These are phyloP conservation scores for Benthosema pterotum DNA, from an alignment of 2,797 vertebrate species.

Conservation along the genomic window DNA sequence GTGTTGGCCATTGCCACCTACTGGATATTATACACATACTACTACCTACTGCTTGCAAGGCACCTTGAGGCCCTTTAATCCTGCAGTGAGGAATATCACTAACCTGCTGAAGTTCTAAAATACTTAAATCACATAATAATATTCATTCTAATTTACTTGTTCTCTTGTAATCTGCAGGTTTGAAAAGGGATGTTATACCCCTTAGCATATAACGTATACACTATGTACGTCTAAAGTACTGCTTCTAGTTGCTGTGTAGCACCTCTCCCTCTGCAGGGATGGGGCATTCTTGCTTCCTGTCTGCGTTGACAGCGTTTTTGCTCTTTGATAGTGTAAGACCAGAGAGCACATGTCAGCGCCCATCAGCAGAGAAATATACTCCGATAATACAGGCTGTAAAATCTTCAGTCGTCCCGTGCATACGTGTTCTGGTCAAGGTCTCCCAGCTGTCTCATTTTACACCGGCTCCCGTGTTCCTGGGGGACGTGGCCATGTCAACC, in stretches of 20 bases:
- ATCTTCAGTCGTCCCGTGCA: conserved; percentile 51
- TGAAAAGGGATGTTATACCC: background rate
- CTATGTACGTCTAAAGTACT: background rate
- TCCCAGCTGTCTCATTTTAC: conserved; percentile 72
- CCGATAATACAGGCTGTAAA: conserved; percentile 53
- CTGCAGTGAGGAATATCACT: too few species aligned
- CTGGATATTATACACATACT: too few species aligned
- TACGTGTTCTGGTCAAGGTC: conserved; percentile 45
- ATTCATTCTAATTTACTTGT: too few species aligned
- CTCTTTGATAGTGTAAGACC: conserved; percentile 42
- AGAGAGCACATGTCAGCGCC: conserved; percentile 68
- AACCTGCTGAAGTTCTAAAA: too few species aligned
- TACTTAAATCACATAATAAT: too few species aligned
- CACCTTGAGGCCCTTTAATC: background rate
- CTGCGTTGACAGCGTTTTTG: conserved; percentile 40
- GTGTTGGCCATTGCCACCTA: too few species aligned
- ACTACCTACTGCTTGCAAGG: background rate
- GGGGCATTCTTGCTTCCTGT: conserved; percentile 29
- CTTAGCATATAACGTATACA: background rate
- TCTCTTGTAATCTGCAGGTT: too few species aligned
- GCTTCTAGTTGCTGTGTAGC: background rate
- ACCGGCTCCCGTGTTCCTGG: conserved; percentile 66
- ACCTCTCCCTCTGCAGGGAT: background rate
- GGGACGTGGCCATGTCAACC: conserved; percentile 67
- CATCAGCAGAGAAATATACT: conserved; percentile 58